Evolutionary conservation across 2,888 invertebrate genomes (phyloP).

Genomic region (Neria commutata): DNA sequence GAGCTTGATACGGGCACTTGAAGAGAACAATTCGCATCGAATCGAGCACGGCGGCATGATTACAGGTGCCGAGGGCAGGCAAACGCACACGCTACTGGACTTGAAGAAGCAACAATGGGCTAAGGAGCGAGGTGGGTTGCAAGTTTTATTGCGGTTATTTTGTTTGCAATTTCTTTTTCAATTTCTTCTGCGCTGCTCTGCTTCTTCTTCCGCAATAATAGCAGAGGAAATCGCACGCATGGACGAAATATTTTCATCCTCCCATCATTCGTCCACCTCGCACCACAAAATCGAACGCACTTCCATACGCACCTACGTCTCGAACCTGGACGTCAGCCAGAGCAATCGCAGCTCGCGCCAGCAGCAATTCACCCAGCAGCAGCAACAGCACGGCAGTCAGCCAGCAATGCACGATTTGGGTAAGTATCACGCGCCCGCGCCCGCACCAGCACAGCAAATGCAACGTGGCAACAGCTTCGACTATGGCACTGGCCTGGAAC

Average conservation of each 20-base stretch:
- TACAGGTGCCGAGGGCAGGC: conserved; percentile 54
- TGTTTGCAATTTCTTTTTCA: neutral
- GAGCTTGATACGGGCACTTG: neutral
- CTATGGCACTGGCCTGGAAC: conserved; percentile 44
- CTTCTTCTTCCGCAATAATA: conserved; percentile 45
- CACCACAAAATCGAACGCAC: conserved; percentile 61
- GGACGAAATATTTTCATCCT: conserved; percentile 75
- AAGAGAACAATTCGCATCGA: neutral
- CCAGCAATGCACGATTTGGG: conserved; percentile 33
- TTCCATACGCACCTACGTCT: conserved; percentile 61
- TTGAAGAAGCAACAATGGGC: conserved; percentile 94
- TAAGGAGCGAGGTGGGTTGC: conserved; percentile 79
- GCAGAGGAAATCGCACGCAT: conserved; percentile 82
- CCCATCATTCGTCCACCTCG: conserved; percentile 61
- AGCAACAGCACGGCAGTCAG: conserved; percentile 26
- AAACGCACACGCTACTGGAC: conserved; percentile 73
- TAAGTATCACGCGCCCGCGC: conserved; percentile 20
- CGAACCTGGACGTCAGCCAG: conserved; percentile 58
- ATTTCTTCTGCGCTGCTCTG: conserved; percentile 6
- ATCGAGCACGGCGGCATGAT: conserved; percentile 44
- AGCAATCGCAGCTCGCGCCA: conserved; percentile 37
- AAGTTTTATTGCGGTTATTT: neutral
- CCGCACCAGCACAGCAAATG: conserved; percentile 27
- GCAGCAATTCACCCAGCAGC: conserved; percentile 36
- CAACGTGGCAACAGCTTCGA: conserved; percentile 47